These are phyloP conservation scores for Panthera leo DNA, from an alignment of 2,113 vertebrate genomes.

Conservation along the genomic window DNA sequence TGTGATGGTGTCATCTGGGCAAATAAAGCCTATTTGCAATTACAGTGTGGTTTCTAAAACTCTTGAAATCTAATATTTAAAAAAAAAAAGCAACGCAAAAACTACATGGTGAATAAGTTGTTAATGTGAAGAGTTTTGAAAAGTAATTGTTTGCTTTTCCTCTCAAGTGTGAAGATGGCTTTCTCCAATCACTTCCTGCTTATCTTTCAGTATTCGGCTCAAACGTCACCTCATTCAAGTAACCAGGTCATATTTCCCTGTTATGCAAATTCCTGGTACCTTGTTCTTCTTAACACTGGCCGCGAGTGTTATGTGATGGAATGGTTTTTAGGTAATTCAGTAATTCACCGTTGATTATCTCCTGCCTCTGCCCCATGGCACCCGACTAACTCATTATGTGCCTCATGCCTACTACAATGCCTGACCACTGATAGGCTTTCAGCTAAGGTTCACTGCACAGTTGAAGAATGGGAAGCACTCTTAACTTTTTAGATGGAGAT, in stretches of 20 bases:
- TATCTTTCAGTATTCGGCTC: not conserved
- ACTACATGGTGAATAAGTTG: not conserved
- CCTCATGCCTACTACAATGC: not conserved
- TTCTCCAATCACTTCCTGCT: not conserved
- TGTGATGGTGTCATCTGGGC: not conserved
- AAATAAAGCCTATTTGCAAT: not conserved
- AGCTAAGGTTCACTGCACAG: not conserved
- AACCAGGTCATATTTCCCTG: not conserved
- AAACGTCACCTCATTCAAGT: not conserved
- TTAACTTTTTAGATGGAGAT: not conserved
- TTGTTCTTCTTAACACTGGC: not conserved
- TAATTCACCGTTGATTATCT: not conserved
- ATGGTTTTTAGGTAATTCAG: not conserved
- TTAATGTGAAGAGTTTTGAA: not conserved
- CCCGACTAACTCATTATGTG: not conserved
- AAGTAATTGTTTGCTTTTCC: not conserved
- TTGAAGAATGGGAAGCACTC: not conserved
- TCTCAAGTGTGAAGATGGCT: not conserved
- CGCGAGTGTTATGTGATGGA: not conserved
- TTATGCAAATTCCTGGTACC: not conserved
- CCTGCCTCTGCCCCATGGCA: not conserved
- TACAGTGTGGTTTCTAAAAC: not conserved
- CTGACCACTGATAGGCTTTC: not conserved
- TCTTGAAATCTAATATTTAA: not conserved
- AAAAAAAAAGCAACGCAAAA: not conserved